phyloP scores from a whole-genome alignment of 2,113 vertebrate genomes.

The Diphyllodes magnificus region DNA sequence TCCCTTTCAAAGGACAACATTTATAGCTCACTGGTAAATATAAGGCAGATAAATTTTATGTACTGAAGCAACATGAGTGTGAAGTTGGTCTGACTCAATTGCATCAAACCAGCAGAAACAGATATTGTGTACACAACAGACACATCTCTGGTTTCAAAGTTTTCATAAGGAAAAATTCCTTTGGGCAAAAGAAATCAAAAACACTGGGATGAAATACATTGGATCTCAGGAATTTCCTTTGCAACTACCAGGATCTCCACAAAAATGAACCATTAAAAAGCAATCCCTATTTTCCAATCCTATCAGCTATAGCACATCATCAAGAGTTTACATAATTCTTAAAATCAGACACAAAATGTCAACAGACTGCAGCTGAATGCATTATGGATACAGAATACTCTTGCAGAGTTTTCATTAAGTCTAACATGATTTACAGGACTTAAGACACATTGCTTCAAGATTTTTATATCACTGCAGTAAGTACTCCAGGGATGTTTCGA shows the following conservation, averaged over 20 bases:
- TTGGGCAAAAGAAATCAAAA: conserved; percentile 48
- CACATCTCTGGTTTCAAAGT: background rate
- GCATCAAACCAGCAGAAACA: conserved; percentile 23
- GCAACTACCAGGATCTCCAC: conserved; percentile 16
- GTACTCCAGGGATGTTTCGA: conserved; percentile 67
- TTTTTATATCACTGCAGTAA: conserved; percentile 67
- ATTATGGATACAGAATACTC: conserved; percentile 55
- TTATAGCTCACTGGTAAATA: conserved; percentile 57
- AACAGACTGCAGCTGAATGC: conserved; percentile 49
- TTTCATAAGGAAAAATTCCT: conserved; percentile 29
- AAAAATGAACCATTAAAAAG: background rate
- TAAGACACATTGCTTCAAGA: conserved; percentile 63
- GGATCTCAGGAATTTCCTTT: background rate
- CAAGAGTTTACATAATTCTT: conserved; percentile 66
- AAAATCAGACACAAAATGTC: conserved; percentile 43
- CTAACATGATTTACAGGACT: conserved; percentile 68
- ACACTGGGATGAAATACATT: background rate
- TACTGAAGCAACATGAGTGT: background rate
- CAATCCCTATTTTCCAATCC: background rate
- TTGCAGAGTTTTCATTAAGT: conserved; percentile 67
- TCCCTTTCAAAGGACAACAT: conserved; percentile 44
- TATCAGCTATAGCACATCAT: conserved; percentile 11
- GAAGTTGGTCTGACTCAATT: conserved; percentile 17
- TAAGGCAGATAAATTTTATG: conserved; percentile 54
- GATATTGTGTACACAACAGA: conserved; percentile 35